A percentile compares a stretch with the other conserved stretches of the same genome.
Conservation (phyloP, 1,140 invertebrate genomes). For the Lycorma delicatula region DNA sequence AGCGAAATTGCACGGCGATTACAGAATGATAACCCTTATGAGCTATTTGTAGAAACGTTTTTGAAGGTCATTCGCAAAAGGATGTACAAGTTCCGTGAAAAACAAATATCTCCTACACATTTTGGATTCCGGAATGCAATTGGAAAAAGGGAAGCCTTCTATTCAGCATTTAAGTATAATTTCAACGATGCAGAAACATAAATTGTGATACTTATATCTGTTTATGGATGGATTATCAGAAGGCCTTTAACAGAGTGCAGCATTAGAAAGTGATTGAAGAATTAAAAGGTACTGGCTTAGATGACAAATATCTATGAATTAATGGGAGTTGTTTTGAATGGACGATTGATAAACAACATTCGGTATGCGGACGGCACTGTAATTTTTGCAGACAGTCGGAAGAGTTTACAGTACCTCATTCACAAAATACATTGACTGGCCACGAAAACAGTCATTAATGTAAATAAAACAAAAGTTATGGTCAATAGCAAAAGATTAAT, state of each 20-base stretch:
- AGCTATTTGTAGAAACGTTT: background rate
- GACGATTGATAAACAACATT: background rate
- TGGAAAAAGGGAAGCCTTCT: constrained; percentile 27
- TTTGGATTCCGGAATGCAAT: constrained; percentile 27
- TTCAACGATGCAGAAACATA: constrained; percentile 22
- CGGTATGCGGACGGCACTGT: no score
- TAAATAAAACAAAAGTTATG: no score
- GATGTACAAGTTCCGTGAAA: background rate
- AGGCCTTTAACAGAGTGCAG: constrained; percentile 22
- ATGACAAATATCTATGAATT: constrained; percentile 18
- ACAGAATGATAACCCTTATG: background rate
- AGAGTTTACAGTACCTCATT: no score
- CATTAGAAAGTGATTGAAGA: constrained; percentile 18
- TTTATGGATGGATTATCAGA: constrained; percentile 26
- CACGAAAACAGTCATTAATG: no score
- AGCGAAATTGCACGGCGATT: background rate
- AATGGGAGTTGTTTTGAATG: constrained; percentile 15
- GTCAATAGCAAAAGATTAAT: no score
- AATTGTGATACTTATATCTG: constrained; percentile 21
- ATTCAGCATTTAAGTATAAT: constrained; percentile 23
- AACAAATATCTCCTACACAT: constrained; percentile 13
- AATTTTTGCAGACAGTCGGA: no score
- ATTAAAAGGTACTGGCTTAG: constrained; percentile 17
- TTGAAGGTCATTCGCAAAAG: background rate
- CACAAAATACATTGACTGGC: no score